These are phyloP conservation scores for Colletes gigas DNA, from an alignment of 1,140 invertebrate species.

Conservation along the genomic window DNA sequence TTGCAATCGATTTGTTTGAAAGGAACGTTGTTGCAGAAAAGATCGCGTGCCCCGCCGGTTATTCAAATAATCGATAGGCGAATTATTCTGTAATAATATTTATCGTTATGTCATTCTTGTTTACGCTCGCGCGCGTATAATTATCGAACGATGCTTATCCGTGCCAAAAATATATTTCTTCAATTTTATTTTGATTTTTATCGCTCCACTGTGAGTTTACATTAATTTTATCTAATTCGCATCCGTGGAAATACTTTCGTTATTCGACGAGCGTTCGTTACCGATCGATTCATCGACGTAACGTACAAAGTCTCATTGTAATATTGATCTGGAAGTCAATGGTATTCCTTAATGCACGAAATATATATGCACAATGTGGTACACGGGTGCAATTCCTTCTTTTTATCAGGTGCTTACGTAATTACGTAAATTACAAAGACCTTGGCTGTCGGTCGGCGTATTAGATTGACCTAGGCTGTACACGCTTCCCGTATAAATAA, in stretches of 20 bases:
- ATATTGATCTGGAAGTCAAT: background rate
- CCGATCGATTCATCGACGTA: background rate
- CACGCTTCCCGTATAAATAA: conserved; percentile 40
- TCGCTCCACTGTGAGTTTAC: conserved; percentile 31
- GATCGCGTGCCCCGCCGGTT: background rate
- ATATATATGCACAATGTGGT: background rate
- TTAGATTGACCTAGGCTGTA: conserved; percentile 62
- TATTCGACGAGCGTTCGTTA: background rate
- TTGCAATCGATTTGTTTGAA: background rate
- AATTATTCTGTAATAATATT: conserved; percentile 40
- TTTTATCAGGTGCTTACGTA: conserved; percentile 50
- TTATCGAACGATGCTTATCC: conserved; percentile 38
- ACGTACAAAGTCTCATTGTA: background rate
- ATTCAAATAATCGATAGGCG: background rate
- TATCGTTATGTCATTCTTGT: conserved; percentile 48
- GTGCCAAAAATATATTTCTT: conserved; percentile 18
- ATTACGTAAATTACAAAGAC: conserved; percentile 53
- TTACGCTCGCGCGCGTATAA: conserved; percentile 7
- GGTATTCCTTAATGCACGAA: background rate
- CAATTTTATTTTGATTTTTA: conserved; percentile 19
- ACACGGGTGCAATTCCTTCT: conserved; percentile 23
- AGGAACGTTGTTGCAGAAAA: background rate
- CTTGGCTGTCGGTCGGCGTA: conserved; percentile 41
- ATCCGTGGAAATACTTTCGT: conserved; percentile 1
- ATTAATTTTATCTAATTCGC: conserved; percentile 6